phyloP scores from a whole-genome alignment of 2,888 invertebrate genomes.

The Lissocephala sabroskyi region DNA sequence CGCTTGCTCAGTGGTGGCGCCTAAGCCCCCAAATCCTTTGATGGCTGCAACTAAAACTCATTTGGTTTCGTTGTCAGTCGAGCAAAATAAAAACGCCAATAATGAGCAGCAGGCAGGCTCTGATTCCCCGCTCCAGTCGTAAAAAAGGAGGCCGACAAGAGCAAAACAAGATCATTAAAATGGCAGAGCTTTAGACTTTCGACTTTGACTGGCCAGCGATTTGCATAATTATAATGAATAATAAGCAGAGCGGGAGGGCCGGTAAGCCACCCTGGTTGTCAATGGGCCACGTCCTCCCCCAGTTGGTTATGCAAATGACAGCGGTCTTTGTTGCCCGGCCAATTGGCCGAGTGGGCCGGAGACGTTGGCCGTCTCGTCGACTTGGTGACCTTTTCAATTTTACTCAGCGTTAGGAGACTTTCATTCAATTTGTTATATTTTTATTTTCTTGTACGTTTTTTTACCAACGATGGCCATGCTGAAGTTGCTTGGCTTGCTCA shows the following conservation, averaged over 20 bases:
- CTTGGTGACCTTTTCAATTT: too few relatives aligned
- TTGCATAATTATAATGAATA: constrained; percentile 70
- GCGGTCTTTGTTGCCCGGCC: too few relatives aligned
- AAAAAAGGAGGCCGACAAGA: constrained; percentile 12
- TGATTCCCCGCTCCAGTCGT: constrained; percentile 11
- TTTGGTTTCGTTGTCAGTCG: constrained; percentile 26
- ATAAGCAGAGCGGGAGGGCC: constrained; percentile 40
- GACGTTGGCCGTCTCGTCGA: too few relatives aligned
- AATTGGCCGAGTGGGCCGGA: too few relatives aligned
- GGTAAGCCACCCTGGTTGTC: too few relatives aligned
- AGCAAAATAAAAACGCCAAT: constrained; percentile 27
- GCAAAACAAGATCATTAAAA: constrained; percentile 49
- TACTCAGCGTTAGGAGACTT: too few relatives aligned
- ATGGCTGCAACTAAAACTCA: constrained; percentile 59
- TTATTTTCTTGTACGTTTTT: too few relatives aligned
- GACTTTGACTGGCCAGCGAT: constrained; percentile 39
- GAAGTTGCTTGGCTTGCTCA: too few relatives aligned
- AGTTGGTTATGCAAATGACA: too few relatives aligned
- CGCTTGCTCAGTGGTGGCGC: neutral
- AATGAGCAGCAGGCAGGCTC: constrained; percentile 26
- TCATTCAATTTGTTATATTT: too few relatives aligned
- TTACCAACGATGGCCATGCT: too few relatives aligned
- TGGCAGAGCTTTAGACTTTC: constrained; percentile 52
- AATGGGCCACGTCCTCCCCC: too few relatives aligned
- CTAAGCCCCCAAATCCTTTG: constrained; percentile 45